These are phyloP conservation scores for Paralichthys olivaceus DNA, from an alignment of 2,113 vertebrate genomes.

Conservation along the genomic window DNA sequence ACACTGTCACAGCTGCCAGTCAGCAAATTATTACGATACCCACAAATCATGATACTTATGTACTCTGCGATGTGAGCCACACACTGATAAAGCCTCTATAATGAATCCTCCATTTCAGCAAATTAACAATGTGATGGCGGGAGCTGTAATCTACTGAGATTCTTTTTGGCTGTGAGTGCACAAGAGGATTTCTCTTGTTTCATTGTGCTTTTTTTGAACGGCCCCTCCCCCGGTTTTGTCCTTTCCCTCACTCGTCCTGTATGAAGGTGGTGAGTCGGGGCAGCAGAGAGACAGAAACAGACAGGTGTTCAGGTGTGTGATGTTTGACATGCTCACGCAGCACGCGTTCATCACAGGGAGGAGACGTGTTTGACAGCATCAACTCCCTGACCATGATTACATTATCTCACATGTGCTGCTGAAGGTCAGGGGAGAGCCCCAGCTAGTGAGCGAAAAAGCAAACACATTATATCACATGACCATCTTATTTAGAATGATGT, in stretches of 20 bases:
- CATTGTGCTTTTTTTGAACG: neutral
- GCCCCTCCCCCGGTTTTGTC: slow-evolving; percentile 40
- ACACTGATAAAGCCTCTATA: slow-evolving; percentile 39
- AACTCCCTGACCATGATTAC: slow-evolving; percentile 82
- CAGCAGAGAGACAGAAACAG: slow-evolving; percentile 64
- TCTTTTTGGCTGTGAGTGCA: neutral
- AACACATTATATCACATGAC: neutral
- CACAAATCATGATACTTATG: slow-evolving; percentile 44
- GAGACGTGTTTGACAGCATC: slow-evolving; percentile 78
- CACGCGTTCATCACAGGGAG: slow-evolving; percentile 71
- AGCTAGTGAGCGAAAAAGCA: slow-evolving; percentile 13
- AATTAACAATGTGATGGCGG: slow-evolving; percentile 46
- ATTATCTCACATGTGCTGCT: slow-evolving; percentile 76
- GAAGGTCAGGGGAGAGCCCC: slow-evolving; percentile 75
- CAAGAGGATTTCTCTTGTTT: neutral
- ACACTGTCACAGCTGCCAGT: slow-evolving; percentile 71
- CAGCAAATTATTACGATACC: slow-evolving; percentile 30
- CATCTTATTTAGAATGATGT: neutral
- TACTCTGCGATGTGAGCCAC: slow-evolving; percentile 28
- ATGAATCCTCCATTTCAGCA: slow-evolving; percentile 45
- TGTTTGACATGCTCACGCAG: slow-evolving; percentile 82
- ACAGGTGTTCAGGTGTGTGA: slow-evolving; percentile 80
- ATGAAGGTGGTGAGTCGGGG: slow-evolving; percentile 29
- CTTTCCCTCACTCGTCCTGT: slow-evolving; percentile 45
- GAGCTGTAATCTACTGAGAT: slow-evolving; percentile 25